Base-by-base conservation (phyloP, 2,888 invertebrate species). In the Loripinus fragilis region DNA sequence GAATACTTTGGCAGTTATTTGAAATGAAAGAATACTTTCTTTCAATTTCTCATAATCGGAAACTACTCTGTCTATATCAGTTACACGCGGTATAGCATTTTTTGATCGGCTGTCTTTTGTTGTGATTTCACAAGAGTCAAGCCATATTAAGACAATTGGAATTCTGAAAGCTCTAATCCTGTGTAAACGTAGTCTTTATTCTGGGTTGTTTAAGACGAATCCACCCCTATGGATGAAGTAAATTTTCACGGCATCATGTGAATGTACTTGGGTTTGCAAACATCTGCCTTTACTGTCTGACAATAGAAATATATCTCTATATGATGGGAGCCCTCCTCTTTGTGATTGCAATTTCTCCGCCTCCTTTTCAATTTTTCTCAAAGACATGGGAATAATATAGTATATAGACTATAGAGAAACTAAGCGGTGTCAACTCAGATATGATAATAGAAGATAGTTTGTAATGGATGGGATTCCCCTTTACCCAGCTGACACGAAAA, bases 201-300 rank as follows among this genome's bases (percentile, higher is more conserved):
- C 50, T 17, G 50, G 50, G 23, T 23, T 50, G 7, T 5, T 50
- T n/a, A 23, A 7, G 5, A 23, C 23, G 20, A 50, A 50, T 5
- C 50, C 50, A 5, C 50, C 50, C n/a, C 50, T 50, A n/a, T 50
- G 5, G 7, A 50, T 50, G 20, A 50, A 50, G 17, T 50, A 17
- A 12, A 50, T 50, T 50, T 50, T 50, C 5, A 50, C n/a, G n/a
- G 50, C n/a, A 23, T 50, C 50, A 50, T 15, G 10, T 15, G 50
- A n/a, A 15, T 23, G 10, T 17, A 23, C 23, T 23, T 20, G 8
- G 5, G 10, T 15, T 50, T 50, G 50, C 17, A 50, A 5, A 20
- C n/a, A 50, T 20, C 50, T 50, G 50, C 50, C 50, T 20, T 50
- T 50, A 50, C 50, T 50, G 50, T 50, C 50, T n/a, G 50, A 50